A percentile compares a stretch with the other conserved stretches of the same genome.
These are phyloP conservation scores for Drosophila melanica DNA, from an alignment of 1,140 invertebrate species.

Conservation along the genomic window DNA sequence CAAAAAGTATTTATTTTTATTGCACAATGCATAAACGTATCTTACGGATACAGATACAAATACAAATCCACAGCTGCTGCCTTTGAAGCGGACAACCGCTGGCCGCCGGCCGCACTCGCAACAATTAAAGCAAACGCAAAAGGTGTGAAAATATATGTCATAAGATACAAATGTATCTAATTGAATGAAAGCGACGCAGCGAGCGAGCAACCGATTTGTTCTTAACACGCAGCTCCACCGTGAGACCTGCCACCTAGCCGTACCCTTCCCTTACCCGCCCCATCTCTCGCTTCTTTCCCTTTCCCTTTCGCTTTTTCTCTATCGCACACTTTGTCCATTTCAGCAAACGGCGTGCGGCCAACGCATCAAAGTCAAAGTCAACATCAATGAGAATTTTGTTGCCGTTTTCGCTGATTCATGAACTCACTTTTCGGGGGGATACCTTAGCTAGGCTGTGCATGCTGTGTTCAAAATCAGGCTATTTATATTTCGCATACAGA, in stretches of 20 bases:
- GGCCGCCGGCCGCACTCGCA: conserved; percentile 17
- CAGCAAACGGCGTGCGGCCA: conserved; percentile 43
- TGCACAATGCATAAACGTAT: conserved; percentile 69
- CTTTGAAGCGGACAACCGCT: conserved; percentile 22
- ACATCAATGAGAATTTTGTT: conserved; percentile 52
- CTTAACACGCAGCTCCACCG: conserved; percentile 63
- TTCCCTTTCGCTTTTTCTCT: too few species aligned
- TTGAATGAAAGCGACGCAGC: conserved; percentile 72
- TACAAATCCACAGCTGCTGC: conserved; percentile 20
- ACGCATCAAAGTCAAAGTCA: conserved; percentile 78
- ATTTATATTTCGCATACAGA: too few species aligned
- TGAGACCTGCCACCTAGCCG: conserved; percentile 9
- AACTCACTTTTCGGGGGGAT: conserved; percentile 14
- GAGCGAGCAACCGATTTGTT: conserved; percentile 56
- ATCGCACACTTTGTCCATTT: conserved; percentile 10
- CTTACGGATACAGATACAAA: conserved; percentile 52
- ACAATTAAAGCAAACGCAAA: conserved; percentile 49
- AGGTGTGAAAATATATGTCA: conserved; percentile 82
- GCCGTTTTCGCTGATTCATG: conserved; percentile 37
- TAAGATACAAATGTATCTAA: conserved; percentile 83
- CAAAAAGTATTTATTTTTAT: conserved; percentile 76
- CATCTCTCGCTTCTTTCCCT: too few species aligned
- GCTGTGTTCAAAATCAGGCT: not conserved
- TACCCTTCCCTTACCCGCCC: too few species aligned
- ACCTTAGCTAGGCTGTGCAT: conserved; percentile 17